phyloP scores from a whole-genome alignment of 2,113 vertebrate genomes.

The Syngnathoides biaculeatus region DNA sequence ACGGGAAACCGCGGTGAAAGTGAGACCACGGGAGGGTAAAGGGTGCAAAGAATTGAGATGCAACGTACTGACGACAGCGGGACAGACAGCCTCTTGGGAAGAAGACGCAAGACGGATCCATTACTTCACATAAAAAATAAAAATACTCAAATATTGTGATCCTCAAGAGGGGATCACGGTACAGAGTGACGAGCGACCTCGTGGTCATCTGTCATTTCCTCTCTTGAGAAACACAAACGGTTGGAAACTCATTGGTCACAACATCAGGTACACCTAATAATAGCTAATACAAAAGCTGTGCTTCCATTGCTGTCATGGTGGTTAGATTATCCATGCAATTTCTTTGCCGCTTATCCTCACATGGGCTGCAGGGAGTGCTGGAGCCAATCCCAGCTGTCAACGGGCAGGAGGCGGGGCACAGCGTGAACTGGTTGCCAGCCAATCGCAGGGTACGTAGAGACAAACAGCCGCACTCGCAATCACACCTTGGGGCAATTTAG shows the following conservation, averaged over 20 bases:
- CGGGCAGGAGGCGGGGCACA: too few relatives aligned
- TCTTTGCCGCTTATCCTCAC: too few relatives aligned
- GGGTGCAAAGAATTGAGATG: conserved; percentile 7
- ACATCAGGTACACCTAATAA: not conserved
- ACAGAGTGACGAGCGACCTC: conserved; percentile 51
- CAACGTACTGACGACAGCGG: too few relatives aligned
- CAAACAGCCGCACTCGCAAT: too few relatives aligned
- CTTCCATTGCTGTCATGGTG: too few relatives aligned
- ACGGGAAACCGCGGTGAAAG: not conserved
- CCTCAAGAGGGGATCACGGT: conserved; percentile 50
- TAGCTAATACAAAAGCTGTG: too few relatives aligned
- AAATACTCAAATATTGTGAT: conserved; percentile 22
- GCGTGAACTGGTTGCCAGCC: too few relatives aligned
- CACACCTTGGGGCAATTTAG: too few relatives aligned
- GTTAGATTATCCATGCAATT: not conserved
- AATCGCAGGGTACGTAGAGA: too few relatives aligned
- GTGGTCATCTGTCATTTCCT: conserved; percentile 51
- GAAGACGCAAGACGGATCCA: not conserved
- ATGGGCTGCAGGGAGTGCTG: too few relatives aligned
- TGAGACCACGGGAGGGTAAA: not conserved
- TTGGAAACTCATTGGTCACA: conserved; percentile 5
- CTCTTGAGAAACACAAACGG: conserved; percentile 13
- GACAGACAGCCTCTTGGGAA: not conserved
- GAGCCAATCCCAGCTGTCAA: too few relatives aligned
- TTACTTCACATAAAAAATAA: conserved; percentile 22